Evolutionary conservation across 2,888 invertebrate species (phyloP), one percentile per base, ranked within the genome.

Genomic region (Chloroclysta siterata): DNA sequence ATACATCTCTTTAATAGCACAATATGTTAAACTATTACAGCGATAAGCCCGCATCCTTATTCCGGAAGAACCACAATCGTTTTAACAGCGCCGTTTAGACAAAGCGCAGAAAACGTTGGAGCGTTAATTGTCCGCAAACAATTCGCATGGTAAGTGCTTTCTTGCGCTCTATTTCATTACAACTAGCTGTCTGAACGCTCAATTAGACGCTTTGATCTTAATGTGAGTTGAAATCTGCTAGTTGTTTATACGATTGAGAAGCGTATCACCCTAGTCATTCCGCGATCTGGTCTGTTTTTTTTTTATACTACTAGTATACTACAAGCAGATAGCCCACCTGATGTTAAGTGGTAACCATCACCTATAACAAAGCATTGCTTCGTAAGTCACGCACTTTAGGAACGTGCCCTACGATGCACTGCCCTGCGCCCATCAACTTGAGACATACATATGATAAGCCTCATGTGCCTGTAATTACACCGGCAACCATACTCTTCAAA

Each of bases 91-190:
- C 76, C 72, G 74, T 79, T 79, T 73, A 70, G 73, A 64, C 73
- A 74, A 71, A 75, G 74, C 70, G 70, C 61, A 66, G 71, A 70
- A 72, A 73, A 68, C 61, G 68, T 68, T 57, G 48, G 68, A 46
- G 66, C 73, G 72, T 72, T 78, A 78, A 80, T 80, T 73, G 77
- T 73, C 72, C 70, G 64, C 69, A 72, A 72, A 70, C 72, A 74
- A 73, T 71, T 39, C 11, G 67, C 68, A 63, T 70, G 66, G 72
- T 70, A 71, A 73, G 69, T 42, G 47, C 29, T 47, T 42, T 59
- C 61, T 61, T 63, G 41, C 13, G 17, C 41, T 36, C 15, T 50
- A 29, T 50, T 28, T 42, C 11, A 36, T 51, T 57, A 5, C 5
- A 51, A 51, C 48, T 57, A 51, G 50, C 44, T 44, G 50, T 42